phyloP scores from a whole-genome alignment of 2,888 invertebrate genomes.

The Strigamia crassipes region DNA sequence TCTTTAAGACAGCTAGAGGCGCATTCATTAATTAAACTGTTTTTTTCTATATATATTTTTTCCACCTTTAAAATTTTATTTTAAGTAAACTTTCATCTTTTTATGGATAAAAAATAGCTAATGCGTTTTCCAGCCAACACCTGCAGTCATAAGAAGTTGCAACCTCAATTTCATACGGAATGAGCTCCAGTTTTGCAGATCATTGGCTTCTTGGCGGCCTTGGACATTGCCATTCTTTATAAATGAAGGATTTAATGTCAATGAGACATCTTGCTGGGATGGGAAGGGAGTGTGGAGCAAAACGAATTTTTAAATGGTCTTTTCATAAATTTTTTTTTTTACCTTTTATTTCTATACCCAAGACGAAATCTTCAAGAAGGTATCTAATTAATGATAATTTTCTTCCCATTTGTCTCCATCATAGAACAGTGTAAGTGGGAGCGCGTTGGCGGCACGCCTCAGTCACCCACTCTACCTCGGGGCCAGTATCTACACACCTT shows the following conservation, averaged over 20 bases:
- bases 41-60: background rate
- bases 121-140: background rate
- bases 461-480: constrained; percentile 30
- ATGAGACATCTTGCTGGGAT: constrained; percentile 31
- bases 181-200: constrained; percentile 33
- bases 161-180: constrained; percentile 13
- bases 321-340: constrained; percentile 23
- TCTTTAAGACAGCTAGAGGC: constrained; percentile 35
- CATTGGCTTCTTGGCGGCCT: constrained; percentile 36
- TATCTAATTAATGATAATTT: constrained; percentile 40
- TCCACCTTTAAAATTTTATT: background rate
- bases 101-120: background rate
- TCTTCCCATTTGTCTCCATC: constrained; percentile 42
- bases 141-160: constrained; percentile 14
- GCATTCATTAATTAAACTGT: constrained; percentile 28
- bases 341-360: constrained; percentile 24
- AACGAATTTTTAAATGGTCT: constrained; percentile 39
- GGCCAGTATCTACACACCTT: constrained; percentile 17
- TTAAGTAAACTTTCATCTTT: background rate
- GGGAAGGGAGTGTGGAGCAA: background rate
- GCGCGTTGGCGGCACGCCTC: constrained; percentile 38
- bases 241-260: constrained; percentile 40
- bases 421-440: constrained; percentile 27
- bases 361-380: constrained; percentile 38
- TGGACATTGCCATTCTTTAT: constrained; percentile 42